Evolutionary conservation across 2,888 invertebrate genomes (phyloP).

Genomic region (Zygogramma bicolorata): DNA sequence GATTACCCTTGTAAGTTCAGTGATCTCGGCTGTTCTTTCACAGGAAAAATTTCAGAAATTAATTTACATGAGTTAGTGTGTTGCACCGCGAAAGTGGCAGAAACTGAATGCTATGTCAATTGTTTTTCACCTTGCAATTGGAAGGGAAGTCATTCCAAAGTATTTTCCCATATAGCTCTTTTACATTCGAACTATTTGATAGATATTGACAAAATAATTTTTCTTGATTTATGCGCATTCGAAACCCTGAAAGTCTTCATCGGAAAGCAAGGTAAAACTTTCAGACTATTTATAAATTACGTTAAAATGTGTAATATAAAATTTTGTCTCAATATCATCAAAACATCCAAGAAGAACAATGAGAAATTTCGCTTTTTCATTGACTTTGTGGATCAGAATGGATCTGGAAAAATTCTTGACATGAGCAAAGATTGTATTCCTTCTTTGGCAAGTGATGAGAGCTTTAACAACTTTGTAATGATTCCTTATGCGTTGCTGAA

Average conservation of each 20-base stretch:
- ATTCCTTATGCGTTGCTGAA: background rate
- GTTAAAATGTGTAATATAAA: background rate
- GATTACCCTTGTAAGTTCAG: slow-evolving; percentile 6
- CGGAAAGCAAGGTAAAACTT: background rate
- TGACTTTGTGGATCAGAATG: background rate
- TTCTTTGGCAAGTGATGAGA: background rate
- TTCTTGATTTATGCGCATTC: background rate
- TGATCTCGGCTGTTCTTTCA: background rate
- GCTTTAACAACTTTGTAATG: background rate
- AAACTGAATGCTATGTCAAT: background rate
- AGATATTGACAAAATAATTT: background rate
- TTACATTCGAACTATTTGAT: background rate
- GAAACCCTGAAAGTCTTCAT: background rate
- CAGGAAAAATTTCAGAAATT: background rate
- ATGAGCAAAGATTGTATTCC: background rate
- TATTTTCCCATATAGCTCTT: background rate
- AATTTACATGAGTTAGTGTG: background rate
- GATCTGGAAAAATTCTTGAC: background rate
- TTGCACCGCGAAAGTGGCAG: background rate
- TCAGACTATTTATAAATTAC: background rate
- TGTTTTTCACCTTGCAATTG: background rate
- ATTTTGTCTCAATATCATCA: background rate
- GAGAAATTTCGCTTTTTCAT: slow-evolving; percentile 1
- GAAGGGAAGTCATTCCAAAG: background rate
- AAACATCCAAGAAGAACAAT: background rate